Conservation (phyloP, 2,888 invertebrate species). For the Pseudoips prasinana region DNA sequence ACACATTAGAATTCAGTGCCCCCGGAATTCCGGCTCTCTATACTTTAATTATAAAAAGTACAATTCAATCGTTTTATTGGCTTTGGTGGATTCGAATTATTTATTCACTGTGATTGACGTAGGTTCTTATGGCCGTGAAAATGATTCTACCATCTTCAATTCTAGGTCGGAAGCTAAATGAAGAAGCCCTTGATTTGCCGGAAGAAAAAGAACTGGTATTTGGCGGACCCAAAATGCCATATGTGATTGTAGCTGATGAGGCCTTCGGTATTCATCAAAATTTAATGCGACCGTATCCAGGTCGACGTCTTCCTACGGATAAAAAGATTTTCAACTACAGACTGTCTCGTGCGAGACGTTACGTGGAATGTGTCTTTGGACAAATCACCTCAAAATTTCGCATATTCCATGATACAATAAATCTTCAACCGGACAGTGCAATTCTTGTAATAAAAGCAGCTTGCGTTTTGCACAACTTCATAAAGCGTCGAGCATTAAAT, state of each 20-base stretch:
- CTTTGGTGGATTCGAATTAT: conserved; percentile 18
- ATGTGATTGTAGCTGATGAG: conserved; percentile 22
- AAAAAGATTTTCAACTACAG: conserved; percentile 15
- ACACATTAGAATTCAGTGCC: conserved; percentile 11
- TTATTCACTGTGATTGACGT: conserved; percentile 26
- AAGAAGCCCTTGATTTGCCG: conserved; percentile 12
- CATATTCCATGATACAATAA: conserved; percentile 10
- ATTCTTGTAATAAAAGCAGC: conserved; percentile 10
- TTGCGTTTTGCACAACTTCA: conserved; percentile 13
- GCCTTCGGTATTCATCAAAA: conserved; percentile 16
- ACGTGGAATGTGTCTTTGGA: conserved; percentile 14
- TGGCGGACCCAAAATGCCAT: conserved; percentile 12
- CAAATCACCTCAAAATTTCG: conserved; percentile 7
- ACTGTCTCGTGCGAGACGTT: conserved; percentile 11
- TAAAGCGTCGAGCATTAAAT: conserved; percentile 15
- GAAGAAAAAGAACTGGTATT: conserved; percentile 14
- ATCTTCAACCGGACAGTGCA: conserved; percentile 6
- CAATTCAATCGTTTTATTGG: conserved; percentile 16
- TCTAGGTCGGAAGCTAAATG: conserved; percentile 11
- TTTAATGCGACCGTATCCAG: conserved; percentile 16
- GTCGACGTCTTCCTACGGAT: conserved; percentile 6
- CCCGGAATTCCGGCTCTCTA: conserved; percentile 13
- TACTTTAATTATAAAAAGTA: conserved; percentile 18
- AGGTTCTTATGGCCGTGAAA: conserved; percentile 14
- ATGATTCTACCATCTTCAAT: conserved; percentile 15